phyloP scores from a whole-genome alignment of 2,113 vertebrate genomes.

The Halichoeres trimaculatus region DNA sequence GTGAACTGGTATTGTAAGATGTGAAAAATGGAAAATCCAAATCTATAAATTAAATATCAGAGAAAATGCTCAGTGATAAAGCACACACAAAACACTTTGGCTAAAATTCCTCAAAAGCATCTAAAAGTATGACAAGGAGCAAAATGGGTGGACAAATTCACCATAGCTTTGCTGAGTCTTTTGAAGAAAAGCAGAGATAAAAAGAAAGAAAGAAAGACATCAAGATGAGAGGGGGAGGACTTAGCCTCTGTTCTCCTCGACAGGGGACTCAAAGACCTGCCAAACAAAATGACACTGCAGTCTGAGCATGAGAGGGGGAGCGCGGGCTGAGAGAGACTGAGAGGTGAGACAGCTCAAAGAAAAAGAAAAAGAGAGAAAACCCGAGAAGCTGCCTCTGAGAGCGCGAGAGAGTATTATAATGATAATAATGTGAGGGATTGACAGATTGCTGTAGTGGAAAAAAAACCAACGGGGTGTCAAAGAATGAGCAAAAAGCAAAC shows the following conservation, averaged over 20 bases:
- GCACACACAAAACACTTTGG: slow-evolving; percentile 1
- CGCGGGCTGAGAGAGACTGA: slow-evolving; percentile 15
- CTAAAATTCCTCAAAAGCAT: slow-evolving; percentile 23
- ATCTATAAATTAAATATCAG: not conserved
- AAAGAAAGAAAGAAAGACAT: slow-evolving; percentile 34
- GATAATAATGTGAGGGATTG: slow-evolving; percentile 51
- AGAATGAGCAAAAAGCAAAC: slow-evolving; percentile 37
- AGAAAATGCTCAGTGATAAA: slow-evolving; percentile 16
- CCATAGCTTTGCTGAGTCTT: slow-evolving; percentile 32
- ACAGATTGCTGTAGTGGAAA: slow-evolving; percentile 21
- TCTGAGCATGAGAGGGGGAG: slow-evolving; percentile 17
- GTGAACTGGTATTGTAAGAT: too few relatives aligned
- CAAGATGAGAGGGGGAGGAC: slow-evolving; percentile 39
- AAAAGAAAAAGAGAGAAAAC: slow-evolving; percentile 11
- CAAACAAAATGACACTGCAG: slow-evolving; percentile 61
- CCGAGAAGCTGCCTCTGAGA: slow-evolving; percentile 9
- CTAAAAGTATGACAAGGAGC: slow-evolving; percentile 45
- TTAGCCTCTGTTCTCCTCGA: slow-evolving; percentile 40
- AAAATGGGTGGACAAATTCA: slow-evolving; percentile 52
- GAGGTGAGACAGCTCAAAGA: slow-evolving; percentile 32
- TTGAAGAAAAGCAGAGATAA: slow-evolving; percentile 40
- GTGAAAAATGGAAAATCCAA: too few relatives aligned
- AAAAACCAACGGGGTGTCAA: slow-evolving; percentile 40
- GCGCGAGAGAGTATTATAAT: slow-evolving; percentile 15
- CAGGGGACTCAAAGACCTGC: slow-evolving; percentile 61